Evolutionary conservation across 2,888 invertebrate species (phyloP), one percentile per base, ranked within the genome.

Genomic region (Agelastica alni): DNA sequence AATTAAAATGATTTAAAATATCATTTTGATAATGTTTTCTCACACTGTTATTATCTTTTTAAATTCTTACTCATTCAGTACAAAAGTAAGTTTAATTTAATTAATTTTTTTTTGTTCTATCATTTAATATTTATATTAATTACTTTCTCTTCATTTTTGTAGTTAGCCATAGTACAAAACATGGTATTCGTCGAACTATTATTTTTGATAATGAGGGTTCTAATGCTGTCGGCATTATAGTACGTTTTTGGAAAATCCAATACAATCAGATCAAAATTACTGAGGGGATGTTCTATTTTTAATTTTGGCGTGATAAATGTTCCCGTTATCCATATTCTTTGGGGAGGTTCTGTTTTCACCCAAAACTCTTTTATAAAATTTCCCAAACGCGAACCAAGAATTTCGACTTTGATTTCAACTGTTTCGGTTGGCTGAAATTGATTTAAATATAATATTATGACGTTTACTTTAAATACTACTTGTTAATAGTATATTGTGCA

Each of bases 161-260:
- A 36, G 51, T 76, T 75, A 0, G 71, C 76, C 26, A 76, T 66
- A 2, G 76, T 70, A 26, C 78, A 75, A 59, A 76, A 80, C 61
- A 72, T 76, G 1, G 74, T 65, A 6, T 63, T 60, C 18, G 69
- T 69, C 0, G 79, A 75, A 20, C 80, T 79, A 12, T 68, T 53
- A 64, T 80, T 81, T 56, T 72, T 67, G 1, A 80, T 64, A 2
- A 77, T 60, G 3, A 79, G 58, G 5, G 74, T 73, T 54, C 73
- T 71, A 17, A 68, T 71, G 18, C 66, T 66, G n/a, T 60, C 56
- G 1, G 75, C 71, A 2, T 77, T 77, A 17, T 70, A 68, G 56
- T 76, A 77, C 0, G 76, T 76, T 18, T 66, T 66, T 0, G 76
- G 70, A 59, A 80, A 80, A 58, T 78, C 73, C 1, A 80, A 61